A percentile compares a stretch with the other conserved stretches of the same genome.
Evolutionary conservation across 2,797 vertebrate genomes (phyloP).

Genomic region (Pseudochaenichthys georgianus): DNA sequence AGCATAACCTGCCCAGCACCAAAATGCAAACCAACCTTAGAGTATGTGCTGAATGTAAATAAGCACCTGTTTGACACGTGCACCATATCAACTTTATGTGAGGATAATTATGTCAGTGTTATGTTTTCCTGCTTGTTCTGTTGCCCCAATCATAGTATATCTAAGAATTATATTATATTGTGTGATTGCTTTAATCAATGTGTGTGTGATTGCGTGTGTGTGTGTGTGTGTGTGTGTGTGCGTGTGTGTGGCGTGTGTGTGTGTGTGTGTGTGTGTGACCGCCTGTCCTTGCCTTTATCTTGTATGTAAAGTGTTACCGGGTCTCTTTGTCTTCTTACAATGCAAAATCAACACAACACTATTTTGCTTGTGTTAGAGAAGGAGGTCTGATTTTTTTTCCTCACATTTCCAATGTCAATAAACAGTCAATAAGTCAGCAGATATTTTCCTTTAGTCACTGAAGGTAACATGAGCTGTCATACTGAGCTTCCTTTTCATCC

Average conservation of each 20-base stretch:
- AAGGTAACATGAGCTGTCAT: slow-evolving; percentile 15
- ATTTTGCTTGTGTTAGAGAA: background rate
- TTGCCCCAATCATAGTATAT: too few relatives aligned
- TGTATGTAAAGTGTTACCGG: background rate
- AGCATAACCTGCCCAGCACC: too few relatives aligned
- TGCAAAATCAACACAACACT: background rate
- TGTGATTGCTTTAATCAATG: background rate
- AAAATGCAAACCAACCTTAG: too few relatives aligned
- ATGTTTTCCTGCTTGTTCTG: too few relatives aligned
- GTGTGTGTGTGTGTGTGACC: background rate
- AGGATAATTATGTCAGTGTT: too few relatives aligned
- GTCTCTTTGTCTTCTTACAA: background rate
- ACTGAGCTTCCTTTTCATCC: slow-evolving; percentile 43
- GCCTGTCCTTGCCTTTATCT: background rate
- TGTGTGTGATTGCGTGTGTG: too few relatives aligned
- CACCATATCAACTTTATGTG: too few relatives aligned
- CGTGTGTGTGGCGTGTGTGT: too few relatives aligned
- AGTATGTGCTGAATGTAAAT: too few relatives aligned
- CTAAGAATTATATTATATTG: background rate
- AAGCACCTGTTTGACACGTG: too few relatives aligned
- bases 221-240: background rate
- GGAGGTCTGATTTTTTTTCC: background rate
- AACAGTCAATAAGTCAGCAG: slow-evolving; percentile 25
- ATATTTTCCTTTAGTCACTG: slow-evolving; percentile 3
- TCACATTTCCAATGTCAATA: background rate